Evolutionary conservation across 2,888 invertebrate species (phyloP).

Genomic region (Lathronympha strigana): DNA sequence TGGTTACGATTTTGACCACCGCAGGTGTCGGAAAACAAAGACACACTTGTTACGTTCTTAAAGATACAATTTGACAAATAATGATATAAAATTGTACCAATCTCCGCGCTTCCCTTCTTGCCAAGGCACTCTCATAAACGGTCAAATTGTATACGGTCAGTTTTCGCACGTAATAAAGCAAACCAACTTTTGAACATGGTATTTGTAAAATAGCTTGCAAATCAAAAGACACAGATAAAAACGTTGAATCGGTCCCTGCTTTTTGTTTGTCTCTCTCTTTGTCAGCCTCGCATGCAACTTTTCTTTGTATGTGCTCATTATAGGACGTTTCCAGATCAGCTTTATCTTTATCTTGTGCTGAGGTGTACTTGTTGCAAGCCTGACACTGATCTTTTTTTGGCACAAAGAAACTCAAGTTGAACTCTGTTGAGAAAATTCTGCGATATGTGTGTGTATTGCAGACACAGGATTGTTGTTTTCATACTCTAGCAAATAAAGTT

Average conservation of each 20-base stretch:
- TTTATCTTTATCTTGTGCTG: conserved; percentile 13
- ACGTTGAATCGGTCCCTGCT: neutral
- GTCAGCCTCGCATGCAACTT: neutral
- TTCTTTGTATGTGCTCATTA: conserved; percentile 3
- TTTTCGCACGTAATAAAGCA: conserved; percentile 6
- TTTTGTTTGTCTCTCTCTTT: conserved; percentile 9
- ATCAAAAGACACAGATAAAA: conserved; percentile 14
- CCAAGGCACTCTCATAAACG: conserved; percentile 12
- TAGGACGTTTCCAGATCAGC: conserved; percentile 5
- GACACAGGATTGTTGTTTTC: conserved; percentile 28
- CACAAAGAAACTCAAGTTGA: conserved; percentile 26
- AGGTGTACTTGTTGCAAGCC: conserved; percentile 25
- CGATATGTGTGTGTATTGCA: conserved; percentile 25
- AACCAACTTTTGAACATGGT: conserved; percentile 1
- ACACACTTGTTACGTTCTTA: neutral
- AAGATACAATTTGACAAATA: neutral
- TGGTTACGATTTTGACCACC: conserved; percentile 4
- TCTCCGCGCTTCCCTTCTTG: conserved; percentile 5
- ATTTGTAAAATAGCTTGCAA: conserved; percentile 19
- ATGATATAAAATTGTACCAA: conserved; percentile 9
- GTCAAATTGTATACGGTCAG: conserved; percentile 16
- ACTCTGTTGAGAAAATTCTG: conserved; percentile 25
- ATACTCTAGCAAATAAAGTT: conserved; percentile 8
- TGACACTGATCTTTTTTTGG: conserved; percentile 31
- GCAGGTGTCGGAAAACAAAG: neutral